A percentile compares a stretch with the other conserved stretches of the same genome.
phyloP scores from a whole-genome alignment of 1,140 invertebrate species.

The Phenacoccus solenopsis region DNA sequence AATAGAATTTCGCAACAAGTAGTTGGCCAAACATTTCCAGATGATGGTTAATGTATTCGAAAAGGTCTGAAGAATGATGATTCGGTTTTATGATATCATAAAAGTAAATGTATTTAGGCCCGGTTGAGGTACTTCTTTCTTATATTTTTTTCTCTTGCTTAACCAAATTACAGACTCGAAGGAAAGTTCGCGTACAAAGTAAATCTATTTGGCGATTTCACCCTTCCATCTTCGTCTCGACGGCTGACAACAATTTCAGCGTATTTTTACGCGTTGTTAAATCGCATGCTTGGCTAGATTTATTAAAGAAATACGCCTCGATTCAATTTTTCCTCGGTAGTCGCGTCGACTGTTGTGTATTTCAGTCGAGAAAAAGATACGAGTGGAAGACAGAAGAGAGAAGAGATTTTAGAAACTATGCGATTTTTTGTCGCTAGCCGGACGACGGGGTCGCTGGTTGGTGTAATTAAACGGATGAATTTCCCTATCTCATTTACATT shows the following conservation, averaged over 20 bases:
- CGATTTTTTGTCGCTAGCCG: no score
- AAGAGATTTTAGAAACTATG: no score
- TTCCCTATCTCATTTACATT: no score
- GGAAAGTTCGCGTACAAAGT: neutral
- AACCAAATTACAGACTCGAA: no score
- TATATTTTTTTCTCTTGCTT: no score
- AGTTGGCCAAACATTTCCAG: neutral
- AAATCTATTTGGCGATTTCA: neutral
- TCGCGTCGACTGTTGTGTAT: neutral
- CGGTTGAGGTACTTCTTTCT: neutral
- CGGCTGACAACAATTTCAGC: neutral
- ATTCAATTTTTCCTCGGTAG: neutral
- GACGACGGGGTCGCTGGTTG: no score
- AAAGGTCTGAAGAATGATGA: neutral
- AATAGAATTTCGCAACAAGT: neutral
- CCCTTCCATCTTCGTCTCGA: neutral
- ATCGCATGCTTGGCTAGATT: neutral
- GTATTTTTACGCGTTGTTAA: slow-evolving; percentile 1
- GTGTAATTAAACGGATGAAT: no score
- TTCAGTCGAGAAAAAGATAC: no score
- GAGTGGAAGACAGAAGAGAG: no score
- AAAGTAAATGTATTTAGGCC: neutral
- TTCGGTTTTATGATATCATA: neutral
- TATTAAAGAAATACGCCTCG: neutral
- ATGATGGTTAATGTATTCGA: neutral